phyloP scores from a whole-genome alignment of 2,888 invertebrate genomes.

The Dryadula phaetusa region DNA sequence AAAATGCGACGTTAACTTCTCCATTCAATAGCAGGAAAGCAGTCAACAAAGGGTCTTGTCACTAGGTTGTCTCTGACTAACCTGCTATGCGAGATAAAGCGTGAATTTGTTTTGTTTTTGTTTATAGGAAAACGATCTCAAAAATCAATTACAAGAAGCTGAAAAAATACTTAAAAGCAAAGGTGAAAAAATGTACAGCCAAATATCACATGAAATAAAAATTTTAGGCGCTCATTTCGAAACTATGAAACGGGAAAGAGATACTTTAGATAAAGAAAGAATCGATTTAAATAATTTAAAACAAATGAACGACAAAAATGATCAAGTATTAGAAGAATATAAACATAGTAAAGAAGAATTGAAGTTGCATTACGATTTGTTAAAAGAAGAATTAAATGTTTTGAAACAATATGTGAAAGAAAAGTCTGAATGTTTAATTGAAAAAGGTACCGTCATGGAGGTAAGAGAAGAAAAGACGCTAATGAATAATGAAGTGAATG shows the following conservation, averaged over 20 bases:
- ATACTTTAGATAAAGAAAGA: slow-evolving; percentile 62
- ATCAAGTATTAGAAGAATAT: slow-evolving; percentile 33
- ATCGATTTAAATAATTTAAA: slow-evolving; percentile 54
- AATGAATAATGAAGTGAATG: slow-evolving; percentile 59
- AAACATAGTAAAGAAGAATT: slow-evolving; percentile 49
- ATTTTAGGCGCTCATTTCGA: slow-evolving; percentile 62
- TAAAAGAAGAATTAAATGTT: slow-evolving; percentile 61
- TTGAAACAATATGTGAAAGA: slow-evolving; percentile 62
- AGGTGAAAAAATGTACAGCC: slow-evolving; percentile 69
- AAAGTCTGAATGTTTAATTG: slow-evolving; percentile 58
- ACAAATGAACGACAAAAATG: slow-evolving; percentile 44
- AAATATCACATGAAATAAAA: slow-evolving; percentile 66
- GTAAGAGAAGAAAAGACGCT: slow-evolving; percentile 42
- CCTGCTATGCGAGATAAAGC: too few relatives aligned
- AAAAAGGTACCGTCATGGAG: slow-evolving; percentile 62
- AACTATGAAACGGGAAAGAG: slow-evolving; percentile 65
- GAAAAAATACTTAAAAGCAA: slow-evolving; percentile 60
- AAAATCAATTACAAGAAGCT: slow-evolving; percentile 63
- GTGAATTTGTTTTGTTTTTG: too few relatives aligned
- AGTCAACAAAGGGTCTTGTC: too few relatives aligned
- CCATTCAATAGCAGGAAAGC: too few relatives aligned
- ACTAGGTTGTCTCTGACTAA: too few relatives aligned
- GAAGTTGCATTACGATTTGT: slow-evolving; percentile 57
- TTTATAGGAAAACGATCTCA: slow-evolving; percentile 66
- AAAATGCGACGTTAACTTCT: too few relatives aligned